Evolutionary conservation across 2,113 vertebrate species (phyloP).

Genomic region (Gambusia holbrooki): DNA sequence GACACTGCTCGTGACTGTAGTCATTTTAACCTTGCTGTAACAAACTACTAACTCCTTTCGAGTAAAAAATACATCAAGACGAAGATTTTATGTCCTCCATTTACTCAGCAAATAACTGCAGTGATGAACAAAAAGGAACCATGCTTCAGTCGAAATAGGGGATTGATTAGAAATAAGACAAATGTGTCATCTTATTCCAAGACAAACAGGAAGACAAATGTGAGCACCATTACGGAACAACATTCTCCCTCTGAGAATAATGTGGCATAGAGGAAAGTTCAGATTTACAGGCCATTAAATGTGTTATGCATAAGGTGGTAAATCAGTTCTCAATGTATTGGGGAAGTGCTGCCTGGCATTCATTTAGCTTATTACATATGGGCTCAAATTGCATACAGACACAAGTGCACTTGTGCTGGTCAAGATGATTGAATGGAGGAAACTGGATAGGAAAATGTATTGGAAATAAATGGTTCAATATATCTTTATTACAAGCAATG

Average conservation of each 20-base stretch:
- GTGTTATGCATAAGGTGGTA: conserved; percentile 37
- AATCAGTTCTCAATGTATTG: conserved; percentile 48
- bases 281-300: conserved; percentile 59
- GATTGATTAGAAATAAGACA: conserved; percentile 12
- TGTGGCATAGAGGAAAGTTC: conserved; percentile 53
- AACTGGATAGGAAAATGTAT: background rate
- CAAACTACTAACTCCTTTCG: no score
- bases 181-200: conserved; percentile 29
- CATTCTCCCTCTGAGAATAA: conserved; percentile 17
- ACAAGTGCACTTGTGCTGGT: conserved; percentile 22
- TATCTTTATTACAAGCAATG: conserved; percentile 14
- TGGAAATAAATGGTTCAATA: conserved; percentile 2
- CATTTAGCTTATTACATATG: conserved; percentile 14
- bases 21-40: no score
- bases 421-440: conserved; percentile 3
- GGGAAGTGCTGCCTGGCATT: conserved; percentile 35
- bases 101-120: background rate
- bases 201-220: conserved; percentile 3
- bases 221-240: background rate
- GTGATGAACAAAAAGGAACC: conserved; percentile 15
- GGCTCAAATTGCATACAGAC: conserved; percentile 23
- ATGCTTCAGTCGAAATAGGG: conserved; percentile 37
- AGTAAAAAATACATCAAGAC: no score
- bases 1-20: no score
- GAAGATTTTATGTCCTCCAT: background rate